Percentiles rank a stretch among this genome's conserved stretches.
phyloP scores from a whole-genome alignment of 2,888 invertebrate genomes.

The Alloplasta piceator region DNA sequence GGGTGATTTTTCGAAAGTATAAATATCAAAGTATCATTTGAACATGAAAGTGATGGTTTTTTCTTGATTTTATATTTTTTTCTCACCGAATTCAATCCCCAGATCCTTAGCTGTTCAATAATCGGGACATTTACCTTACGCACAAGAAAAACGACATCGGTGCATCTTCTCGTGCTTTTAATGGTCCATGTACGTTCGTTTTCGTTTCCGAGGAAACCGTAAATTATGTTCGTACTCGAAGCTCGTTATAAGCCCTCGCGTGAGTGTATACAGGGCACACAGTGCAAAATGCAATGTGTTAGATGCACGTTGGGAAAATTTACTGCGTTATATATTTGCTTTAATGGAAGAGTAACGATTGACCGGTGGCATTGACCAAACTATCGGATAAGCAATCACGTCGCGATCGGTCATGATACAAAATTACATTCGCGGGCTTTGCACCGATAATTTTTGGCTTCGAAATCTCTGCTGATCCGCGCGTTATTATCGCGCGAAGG shows the following conservation, averaged over 20 bases:
- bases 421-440: constrained; percentile 36
- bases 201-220: constrained; percentile 55
- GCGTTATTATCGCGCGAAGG: constrained; percentile 11
- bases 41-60: too few species aligned
- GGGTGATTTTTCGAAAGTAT: too few species aligned
- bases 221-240: constrained; percentile 61
- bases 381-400: constrained; percentile 45
- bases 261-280: constrained; percentile 1
- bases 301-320: constrained; percentile 60
- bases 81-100: too few species aligned
- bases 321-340: constrained; percentile 68
- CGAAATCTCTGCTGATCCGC: background rate
- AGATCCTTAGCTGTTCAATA: too few species aligned
- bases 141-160: constrained; percentile 22
- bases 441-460: background rate
- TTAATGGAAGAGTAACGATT: constrained; percentile 67
- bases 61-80: too few species aligned
- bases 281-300: background rate
- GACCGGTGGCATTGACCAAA: constrained; percentile 60
- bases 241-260: constrained; percentile 38
- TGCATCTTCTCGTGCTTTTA: constrained; percentile 47
- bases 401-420: constrained; percentile 39
- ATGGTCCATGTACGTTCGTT: constrained; percentile 21
- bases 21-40: too few species aligned
- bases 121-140: too few species aligned